phyloP scores from a whole-genome alignment of 2,113 vertebrate species.

The Atlantisia rogersi region DNA sequence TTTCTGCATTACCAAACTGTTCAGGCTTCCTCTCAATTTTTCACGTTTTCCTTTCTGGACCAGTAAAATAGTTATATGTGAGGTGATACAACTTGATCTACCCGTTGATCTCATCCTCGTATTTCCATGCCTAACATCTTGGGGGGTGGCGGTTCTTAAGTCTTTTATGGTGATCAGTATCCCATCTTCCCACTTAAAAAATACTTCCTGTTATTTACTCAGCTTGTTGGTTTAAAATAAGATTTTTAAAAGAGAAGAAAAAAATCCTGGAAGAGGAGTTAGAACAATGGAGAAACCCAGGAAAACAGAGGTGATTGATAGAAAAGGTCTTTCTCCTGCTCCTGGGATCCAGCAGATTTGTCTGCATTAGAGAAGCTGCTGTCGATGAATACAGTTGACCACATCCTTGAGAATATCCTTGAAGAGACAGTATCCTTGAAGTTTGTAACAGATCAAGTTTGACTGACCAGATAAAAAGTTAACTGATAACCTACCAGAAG shows the following conservation, averaged over 20 bases:
- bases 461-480: not conserved
- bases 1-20: not conserved
- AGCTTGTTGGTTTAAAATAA: not conserved
- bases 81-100: not conserved
- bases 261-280: not conserved
- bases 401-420: no score
- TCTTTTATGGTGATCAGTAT: not conserved
- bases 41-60: not conserved
- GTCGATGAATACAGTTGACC: rapidly evolving
- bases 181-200: not conserved
- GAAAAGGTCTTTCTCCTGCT: not conserved
- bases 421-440: not conserved
- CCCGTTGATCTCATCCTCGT: not conserved
- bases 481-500: not conserved
- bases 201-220: not conserved
- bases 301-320: not conserved
- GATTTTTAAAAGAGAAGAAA: not conserved
- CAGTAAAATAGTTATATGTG: not conserved
- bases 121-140: not conserved
- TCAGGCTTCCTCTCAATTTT: not conserved
- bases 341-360: not conserved
- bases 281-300: not conserved
- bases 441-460: not conserved
- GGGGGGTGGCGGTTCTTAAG: not conserved
- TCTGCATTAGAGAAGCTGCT: not conserved